phyloP scores from a whole-genome alignment of 2,888 invertebrate genomes.

The Amblyjoppa proteus region DNA sequence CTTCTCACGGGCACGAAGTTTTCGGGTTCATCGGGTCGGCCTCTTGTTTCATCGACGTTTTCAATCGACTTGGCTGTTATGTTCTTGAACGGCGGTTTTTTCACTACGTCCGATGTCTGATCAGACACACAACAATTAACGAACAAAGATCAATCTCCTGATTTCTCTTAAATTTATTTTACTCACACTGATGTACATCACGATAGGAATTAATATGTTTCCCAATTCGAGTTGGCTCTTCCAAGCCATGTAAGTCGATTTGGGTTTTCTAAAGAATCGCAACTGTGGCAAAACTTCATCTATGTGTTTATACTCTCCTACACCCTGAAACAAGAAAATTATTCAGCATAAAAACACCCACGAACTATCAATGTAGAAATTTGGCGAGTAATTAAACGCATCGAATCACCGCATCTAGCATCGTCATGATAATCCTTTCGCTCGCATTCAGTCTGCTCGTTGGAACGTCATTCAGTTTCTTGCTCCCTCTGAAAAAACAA shows the following conservation, averaged over 20 bases:
- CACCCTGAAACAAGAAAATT: slow-evolving; percentile 44
- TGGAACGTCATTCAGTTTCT: slow-evolving; percentile 16
- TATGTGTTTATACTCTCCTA: slow-evolving; percentile 56
- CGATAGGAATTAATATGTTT: slow-evolving; percentile 46
- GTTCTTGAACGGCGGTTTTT: slow-evolving; percentile 25
- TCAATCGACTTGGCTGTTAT: neutral
- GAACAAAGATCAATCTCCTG: neutral
- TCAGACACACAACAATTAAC: neutral
- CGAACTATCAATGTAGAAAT: neutral
- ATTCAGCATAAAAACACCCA: neutral
- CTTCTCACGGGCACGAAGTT: neutral
- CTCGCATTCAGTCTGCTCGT: slow-evolving; percentile 40
- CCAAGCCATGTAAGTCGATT: slow-evolving; percentile 55
- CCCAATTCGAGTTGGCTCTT: slow-evolving; percentile 56
- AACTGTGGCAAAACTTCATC: slow-evolving; percentile 52
- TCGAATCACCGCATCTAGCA: slow-evolving; percentile 39
- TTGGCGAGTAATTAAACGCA: neutral
- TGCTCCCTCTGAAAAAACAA: slow-evolving; percentile 55
- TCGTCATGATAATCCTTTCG: slow-evolving; percentile 54
- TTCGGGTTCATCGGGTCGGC: neutral
- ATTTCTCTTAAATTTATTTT: neutral
- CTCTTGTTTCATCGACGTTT: neutral
- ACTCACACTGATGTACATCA: slow-evolving; percentile 58
- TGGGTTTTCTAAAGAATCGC: slow-evolving; percentile 55
- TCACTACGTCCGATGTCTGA: slow-evolving; percentile 17